Base-by-base conservation (phyloP, 2,113 vertebrate genomes). In the Mustelus asterias region DNA sequence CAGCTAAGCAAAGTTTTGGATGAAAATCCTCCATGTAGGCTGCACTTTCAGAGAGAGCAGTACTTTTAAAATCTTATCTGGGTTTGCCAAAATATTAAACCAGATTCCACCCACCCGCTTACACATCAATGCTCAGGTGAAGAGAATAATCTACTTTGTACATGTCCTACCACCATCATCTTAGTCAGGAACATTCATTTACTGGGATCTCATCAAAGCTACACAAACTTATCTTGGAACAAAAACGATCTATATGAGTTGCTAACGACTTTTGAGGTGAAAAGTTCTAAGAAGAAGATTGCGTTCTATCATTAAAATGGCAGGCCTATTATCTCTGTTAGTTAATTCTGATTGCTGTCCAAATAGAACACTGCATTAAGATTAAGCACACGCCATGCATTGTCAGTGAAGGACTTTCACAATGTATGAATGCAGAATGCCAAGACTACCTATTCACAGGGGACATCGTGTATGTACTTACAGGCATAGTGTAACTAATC, bases 361-460 rank as follows among this genome's bases (percentile, higher is more conserved):
- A 90, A 63, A 63, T 63, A n/a, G 58, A 60, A 63, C 58, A 90
- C 2, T 90, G 29, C 58, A 63, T 58, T 90, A 60, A 92, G 58
- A n/a, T n/a, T 92, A n/a, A n/a, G 14, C 29, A 63, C 88, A 63
- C 60, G 63, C 63, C 88, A 92, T n/a, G 88, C 88, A 92, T 92
- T 92, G 29, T 92, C 88, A 29, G 33, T 92, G 54, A n/a, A 63
- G 13, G 7, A 63, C 29, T 16, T 92, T 58, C 26, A n/a, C 58
- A 92, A 92, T 63, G 58, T 33, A 26, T 29, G n/a, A 60, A 90
- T 37, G 13, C 76, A 80, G 29, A n/a, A 78, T 78, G 76, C 76
- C 76, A 78, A n/a, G 54, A 90, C 29, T 90, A 29, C 33, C 88
- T 63, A 92, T 92, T 92, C 54, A 63, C 6, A 63, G 88, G 58